Base-by-base conservation (phyloP, 2,797 vertebrate genomes). In the Microctenopoma steveboyesi region DNA sequence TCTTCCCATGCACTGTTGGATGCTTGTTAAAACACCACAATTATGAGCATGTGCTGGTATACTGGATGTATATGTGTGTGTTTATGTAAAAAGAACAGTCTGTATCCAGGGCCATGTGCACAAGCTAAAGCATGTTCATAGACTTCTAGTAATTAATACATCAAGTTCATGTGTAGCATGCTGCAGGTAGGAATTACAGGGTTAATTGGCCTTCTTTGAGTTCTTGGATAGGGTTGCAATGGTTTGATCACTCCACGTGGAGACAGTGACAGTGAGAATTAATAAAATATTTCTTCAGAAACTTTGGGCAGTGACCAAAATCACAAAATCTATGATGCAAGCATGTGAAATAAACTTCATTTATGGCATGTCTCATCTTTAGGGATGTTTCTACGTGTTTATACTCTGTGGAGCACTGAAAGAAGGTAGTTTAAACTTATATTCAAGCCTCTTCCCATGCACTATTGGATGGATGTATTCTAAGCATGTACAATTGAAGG, bases 21-120 rank as follows among this genome's bases (percentile, higher is more conserved):
- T 43, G 54, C 84, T 77, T 73, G 72, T 87, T 88, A 89, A 78
- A 69, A 64, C 60, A 28, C 13, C 0, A 8, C 82, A 82, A 88
- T 87, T 86, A 83, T 76, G 50, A 67, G 63, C 64, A 51, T 58
- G 14, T 14, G 50, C 58, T 70, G 59, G 48, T 35, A 13, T 22
- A 22, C 22, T 22, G 22, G 22, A 22, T 22, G 53, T 13, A 45
- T 42, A 56, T 33, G 68, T 45, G 55, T 9, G 37, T 45, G 33
- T 49, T 59, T 30, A 57, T 56, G 52, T 53, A 27, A 74, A 74
- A 37, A 73, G 43, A 74, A 27, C 45, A 50, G 35, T 60, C 18
- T 46, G 51, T 10, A 64, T 48, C 30, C 50, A 55, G 39, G 18
- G 22, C 42, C 40, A 22, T 65, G 63, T 40, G 14, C 54, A 33